phyloP scores from a whole-genome alignment of 2,797 vertebrate species.

The Dipus sagitta region DNA sequence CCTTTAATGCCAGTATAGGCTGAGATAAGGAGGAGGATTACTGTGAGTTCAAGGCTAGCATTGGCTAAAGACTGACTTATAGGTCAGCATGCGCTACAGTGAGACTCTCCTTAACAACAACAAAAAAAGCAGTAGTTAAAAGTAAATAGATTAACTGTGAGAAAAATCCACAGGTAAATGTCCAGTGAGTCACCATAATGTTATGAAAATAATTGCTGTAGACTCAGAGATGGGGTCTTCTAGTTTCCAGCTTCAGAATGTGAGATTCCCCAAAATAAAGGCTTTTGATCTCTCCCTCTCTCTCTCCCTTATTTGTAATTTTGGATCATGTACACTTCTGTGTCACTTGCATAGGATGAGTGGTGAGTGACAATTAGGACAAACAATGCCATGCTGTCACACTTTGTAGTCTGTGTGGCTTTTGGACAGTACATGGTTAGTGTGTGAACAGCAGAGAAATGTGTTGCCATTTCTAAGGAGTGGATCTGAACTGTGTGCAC shows the following conservation, averaged over 20 bases:
- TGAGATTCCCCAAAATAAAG: not conserved
- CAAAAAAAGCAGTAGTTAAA: too few species aligned
- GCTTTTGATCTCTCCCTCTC: not conserved
- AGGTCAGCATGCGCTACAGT: too few species aligned
- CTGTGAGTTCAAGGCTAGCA: too few species aligned
- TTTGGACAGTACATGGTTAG: not conserved
- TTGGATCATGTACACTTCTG: not conserved
- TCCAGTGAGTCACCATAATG: not conserved
- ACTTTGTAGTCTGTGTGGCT: too few species aligned
- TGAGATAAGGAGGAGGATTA: too few species aligned
- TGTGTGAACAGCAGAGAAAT: too few species aligned
- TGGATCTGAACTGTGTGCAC: too few species aligned
- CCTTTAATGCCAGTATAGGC: too few species aligned
- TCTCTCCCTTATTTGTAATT: not conserved
- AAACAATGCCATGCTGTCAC: not conserved
- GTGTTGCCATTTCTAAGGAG: too few species aligned
- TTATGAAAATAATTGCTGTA: not conserved
- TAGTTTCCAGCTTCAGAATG: not conserved
- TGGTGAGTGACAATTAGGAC: not conserved
- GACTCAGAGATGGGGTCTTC: not conserved
- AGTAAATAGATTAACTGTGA: too few species aligned
- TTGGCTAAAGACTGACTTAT: too few species aligned
- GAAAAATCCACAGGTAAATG: not conserved
- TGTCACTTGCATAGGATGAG: not conserved
- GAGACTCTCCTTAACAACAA: too few species aligned